Evolutionary conservation across 1,140 invertebrate genomes (phyloP), one percentile per base, ranked within the genome.

Genomic region (Drosophila asahinai): DNA sequence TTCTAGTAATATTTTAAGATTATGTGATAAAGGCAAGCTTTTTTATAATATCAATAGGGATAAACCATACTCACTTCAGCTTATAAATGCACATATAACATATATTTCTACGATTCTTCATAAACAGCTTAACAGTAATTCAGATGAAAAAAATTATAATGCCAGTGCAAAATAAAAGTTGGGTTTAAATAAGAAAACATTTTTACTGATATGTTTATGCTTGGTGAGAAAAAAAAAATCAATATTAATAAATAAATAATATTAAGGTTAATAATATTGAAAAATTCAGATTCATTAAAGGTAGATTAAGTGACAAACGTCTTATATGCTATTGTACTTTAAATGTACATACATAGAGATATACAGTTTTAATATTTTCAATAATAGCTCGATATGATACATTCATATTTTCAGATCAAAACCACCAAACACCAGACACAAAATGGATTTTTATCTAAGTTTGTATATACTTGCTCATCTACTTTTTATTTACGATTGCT

Each of bases 31-130:
- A 36, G 27, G 9, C 27, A 36, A 19, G 12, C 17, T 8, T 12
- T 55, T 55, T 55, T 38, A 11, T 9, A 38, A 55, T 38, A 36
- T 12, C 17, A 17, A 14, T 15, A 9, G 12, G 12, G 12, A 55
- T 22, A 38, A 55, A 38, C 36, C 3, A 38, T 22, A 15, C 19
- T 55, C 9, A 42, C 40, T 8, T 42, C 40, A 9, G 3, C 52
- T 55, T 38, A 22, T 55, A 55, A 55, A 55, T 38, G 52, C 52
- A 55, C 40, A 42, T n/a, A n/a, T 42, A 42, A 42, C 40, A 42
- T 19, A 55, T 19, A 36, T 19, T 19, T 38, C 17, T 38, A 8
- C 0, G 14, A 19, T 19, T 54, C 6, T 36, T 30, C 15, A 30
- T 6, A 15, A 27, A n/a, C 3, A 51, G 49, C 9, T 30, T 30